phyloP scores from a whole-genome alignment of 2,888 invertebrate genomes.

The Drosophila anomalata region DNA sequence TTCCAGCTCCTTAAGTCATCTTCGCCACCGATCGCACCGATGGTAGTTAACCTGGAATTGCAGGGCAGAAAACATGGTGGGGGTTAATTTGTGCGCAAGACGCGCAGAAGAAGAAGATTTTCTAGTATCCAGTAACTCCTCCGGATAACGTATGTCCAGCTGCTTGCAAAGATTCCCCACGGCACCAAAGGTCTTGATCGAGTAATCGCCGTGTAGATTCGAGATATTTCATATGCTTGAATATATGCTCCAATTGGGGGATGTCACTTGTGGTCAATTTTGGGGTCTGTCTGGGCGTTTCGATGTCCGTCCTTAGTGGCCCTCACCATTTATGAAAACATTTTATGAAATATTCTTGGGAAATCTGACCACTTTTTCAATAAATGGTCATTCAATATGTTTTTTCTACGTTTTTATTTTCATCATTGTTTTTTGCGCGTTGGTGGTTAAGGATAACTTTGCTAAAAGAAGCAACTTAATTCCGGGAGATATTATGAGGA shows the following conservation, averaged over 20 bases:
- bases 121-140: constrained; percentile 91
- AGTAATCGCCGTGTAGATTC: constrained; percentile 88
- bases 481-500: too few species aligned
- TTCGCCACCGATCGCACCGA: constrained; percentile 87
- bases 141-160: constrained; percentile 96
- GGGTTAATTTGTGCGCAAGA: constrained; percentile 92
- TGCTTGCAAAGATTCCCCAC: constrained; percentile 96
- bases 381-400: constrained; percentile 44
- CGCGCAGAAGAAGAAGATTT: constrained; percentile 40
- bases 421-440: too few species aligned
- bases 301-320: constrained; percentile 63
- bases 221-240: constrained; percentile 90
- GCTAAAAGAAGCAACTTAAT: too few species aligned
- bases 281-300: constrained; percentile 24
- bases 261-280: constrained; percentile 37
- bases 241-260: constrained; percentile 1
- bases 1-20: constrained; percentile 97
- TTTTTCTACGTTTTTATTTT: constrained; percentile 20
- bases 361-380: constrained; percentile 21
- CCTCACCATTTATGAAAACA: constrained; percentile 18
- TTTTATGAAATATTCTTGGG: constrained; percentile 33
- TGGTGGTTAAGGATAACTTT: too few species aligned
- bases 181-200: constrained; percentile 96
- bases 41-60: constrained; percentile 96
- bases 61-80: constrained; percentile 96